Evolutionary conservation across 2,888 invertebrate genomes (phyloP).

Genomic region (Acrocyrtus sp.): DNA sequence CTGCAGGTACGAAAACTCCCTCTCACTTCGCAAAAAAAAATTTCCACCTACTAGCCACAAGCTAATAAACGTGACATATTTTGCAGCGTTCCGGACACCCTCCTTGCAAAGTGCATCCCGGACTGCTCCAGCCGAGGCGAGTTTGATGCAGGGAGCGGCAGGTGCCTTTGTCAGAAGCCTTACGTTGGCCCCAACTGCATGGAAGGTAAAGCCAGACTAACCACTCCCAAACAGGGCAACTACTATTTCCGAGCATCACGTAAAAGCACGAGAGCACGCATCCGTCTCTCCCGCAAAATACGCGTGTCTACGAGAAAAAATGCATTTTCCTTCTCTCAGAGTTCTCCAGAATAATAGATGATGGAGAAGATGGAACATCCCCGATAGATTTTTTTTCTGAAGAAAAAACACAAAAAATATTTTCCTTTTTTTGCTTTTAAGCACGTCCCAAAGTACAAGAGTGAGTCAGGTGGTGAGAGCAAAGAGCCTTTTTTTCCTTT

Average conservation of each 20-base stretch:
- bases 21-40: too few relatives aligned
- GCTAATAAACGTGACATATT: too few relatives aligned
- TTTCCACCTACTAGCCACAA: too few relatives aligned
- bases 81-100: conserved; percentile 77
- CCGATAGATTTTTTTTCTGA: conserved; percentile 1
- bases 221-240: neutral
- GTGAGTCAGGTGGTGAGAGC: neutral
- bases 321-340: neutral
- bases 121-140: conserved; percentile 95
- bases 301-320: neutral
- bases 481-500: too few relatives aligned
- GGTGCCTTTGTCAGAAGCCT: conserved; percentile 92
- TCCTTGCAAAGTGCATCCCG: conserved; percentile 89
- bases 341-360: conserved; percentile 22
- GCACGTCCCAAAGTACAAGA: neutral
- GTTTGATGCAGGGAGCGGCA: conserved; percentile 89
- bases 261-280: too few relatives aligned
- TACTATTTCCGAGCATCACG: too few relatives aligned
- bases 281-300: neutral
- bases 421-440: neutral
- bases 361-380: conserved; percentile 3
- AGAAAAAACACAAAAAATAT: too few relatives aligned
- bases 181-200: conserved; percentile 96
- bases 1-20: conserved; percentile 65
- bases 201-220: conserved; percentile 75